A percentile compares a stretch with the other conserved stretches of the same genome.
phyloP scores from a whole-genome alignment of 1,140 invertebrate genomes.

The Centruroides sculpturatus region DNA sequence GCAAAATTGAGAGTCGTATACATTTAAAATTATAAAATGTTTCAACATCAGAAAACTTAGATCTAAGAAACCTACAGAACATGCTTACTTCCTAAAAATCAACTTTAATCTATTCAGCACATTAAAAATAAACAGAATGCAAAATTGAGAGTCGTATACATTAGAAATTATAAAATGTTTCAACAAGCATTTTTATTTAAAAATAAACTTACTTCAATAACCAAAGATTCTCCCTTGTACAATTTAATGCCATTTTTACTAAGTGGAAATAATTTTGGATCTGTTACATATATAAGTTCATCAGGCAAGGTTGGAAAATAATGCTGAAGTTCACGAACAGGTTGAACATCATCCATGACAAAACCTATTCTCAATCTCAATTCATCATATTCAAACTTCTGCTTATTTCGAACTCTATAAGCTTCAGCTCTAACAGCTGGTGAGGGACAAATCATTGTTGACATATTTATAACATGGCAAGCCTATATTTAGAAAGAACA shows the following conservation, averaged over 20 bases:
- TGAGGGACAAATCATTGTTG: slow-evolving; percentile 88
- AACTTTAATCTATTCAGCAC: too few species aligned
- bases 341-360: slow-evolving; percentile 86
- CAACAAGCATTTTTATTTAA: too few species aligned
- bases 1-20: too few species aligned
- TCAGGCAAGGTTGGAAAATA: slow-evolving; percentile 62
- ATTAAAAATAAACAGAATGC: too few species aligned
- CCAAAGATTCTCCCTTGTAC: slow-evolving; percentile 86
- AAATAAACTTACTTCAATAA: slow-evolving; percentile 55
- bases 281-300: slow-evolving; percentile 72
- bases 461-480: slow-evolving; percentile 71
- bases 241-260: slow-evolving; percentile 46
- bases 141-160: too few species aligned
- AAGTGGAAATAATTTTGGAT: slow-evolving; percentile 75
- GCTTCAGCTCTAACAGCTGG: slow-evolving; percentile 45
- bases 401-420: not conserved
- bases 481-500: not conserved
- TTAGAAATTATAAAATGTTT: too few species aligned
- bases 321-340: slow-evolving; percentile 72
- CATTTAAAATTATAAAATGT: too few species aligned
- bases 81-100: too few species aligned
- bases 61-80: too few species aligned
- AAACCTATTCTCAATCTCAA: slow-evolving; percentile 55
- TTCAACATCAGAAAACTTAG: too few species aligned
- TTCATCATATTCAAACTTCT: slow-evolving; percentile 19